Base-by-base conservation (phyloP, 2,888 invertebrate genomes). In the Syrphus vitripennis region DNA sequence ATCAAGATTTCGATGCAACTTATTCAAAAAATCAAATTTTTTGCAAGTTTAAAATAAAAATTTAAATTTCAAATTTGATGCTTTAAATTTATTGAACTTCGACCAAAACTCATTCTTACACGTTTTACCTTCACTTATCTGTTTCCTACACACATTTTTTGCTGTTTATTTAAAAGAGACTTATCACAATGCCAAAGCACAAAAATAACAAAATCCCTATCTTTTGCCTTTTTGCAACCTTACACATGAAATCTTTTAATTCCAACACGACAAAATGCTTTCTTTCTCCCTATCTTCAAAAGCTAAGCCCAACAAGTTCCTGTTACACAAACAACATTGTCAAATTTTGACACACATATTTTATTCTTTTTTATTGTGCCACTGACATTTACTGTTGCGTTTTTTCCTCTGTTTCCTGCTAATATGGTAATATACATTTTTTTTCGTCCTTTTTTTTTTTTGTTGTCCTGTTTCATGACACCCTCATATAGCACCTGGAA, bases 341-440 rank as follows among this genome's bases (percentile, higher is more conserved):
- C 2, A 31, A 48, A 16, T 31, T 50, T 50, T 65, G 21, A 67
- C 34, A 50, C 50, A 67, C 21, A 67, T 55, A 57, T 72, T 53
- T 48, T 63, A 19, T 69, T 37, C 34, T 19, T 53, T 63, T 34
- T 48, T 29, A 50, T 65, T 31, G n/a, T 48, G 67, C 42, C 40
- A 34, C 61, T 69, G 75, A 75, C 70, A 71, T 70, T 75, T 75
- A 65, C 63, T 79, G 83, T 80, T 80, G 80, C 80, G 74, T 71
- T 79, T 55, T 48, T 63, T 40, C n/a, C n/a, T 16, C 16, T 50
- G 67, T 29, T 75, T 75, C 70, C 75, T 79, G 84, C 57, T 81
- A 80, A 81, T 84, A 84, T 81, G 84, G 76, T 81, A 81, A 84
- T 65, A 61, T 71, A 76, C 71, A n/a, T n/a, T n/a, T 40, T 34